phyloP scores from a whole-genome alignment of 2,113 vertebrate genomes.

The Ochotona curzoniae region DNA sequence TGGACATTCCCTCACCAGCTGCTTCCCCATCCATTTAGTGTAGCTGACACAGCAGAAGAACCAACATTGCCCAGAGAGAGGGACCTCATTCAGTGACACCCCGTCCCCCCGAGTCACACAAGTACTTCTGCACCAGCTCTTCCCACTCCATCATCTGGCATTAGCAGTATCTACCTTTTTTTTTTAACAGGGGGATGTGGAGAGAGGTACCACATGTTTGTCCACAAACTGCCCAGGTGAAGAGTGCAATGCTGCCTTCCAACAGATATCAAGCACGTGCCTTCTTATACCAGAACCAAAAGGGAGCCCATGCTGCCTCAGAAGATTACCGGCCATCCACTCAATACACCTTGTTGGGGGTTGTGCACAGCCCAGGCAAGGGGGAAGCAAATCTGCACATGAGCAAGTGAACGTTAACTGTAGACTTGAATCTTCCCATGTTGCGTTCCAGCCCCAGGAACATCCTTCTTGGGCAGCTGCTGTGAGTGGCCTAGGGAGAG shows the following conservation, averaged over 20 bases:
- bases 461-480: neutral
- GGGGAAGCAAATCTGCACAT: rapidly evolving
- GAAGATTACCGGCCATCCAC: neutral
- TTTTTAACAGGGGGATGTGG: neutral
- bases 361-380: neutral
- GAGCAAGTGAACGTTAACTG: neutral
- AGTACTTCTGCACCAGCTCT: too few species aligned
- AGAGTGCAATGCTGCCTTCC: neutral
- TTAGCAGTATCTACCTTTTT: neutral
- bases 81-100: too few species aligned
- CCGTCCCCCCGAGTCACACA: too few species aligned
- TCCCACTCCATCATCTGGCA: neutral
- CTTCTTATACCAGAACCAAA: neutral
- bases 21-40: neutral
- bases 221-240: neutral
- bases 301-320: neutral
- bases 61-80: too few species aligned
- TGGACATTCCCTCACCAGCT: rapidly evolving
- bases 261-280: neutral
- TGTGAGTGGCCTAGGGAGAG: neutral
- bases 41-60: neutral
- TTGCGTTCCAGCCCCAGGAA: neutral
- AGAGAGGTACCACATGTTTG: too few species aligned
- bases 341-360: neutral
- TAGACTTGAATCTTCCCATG: neutral